A percentile compares a stretch with the other conserved stretches of the same genome.
Evolutionary conservation across 2,888 invertebrate genomes (phyloP).

Genomic region (Harpalus rubripes): DNA sequence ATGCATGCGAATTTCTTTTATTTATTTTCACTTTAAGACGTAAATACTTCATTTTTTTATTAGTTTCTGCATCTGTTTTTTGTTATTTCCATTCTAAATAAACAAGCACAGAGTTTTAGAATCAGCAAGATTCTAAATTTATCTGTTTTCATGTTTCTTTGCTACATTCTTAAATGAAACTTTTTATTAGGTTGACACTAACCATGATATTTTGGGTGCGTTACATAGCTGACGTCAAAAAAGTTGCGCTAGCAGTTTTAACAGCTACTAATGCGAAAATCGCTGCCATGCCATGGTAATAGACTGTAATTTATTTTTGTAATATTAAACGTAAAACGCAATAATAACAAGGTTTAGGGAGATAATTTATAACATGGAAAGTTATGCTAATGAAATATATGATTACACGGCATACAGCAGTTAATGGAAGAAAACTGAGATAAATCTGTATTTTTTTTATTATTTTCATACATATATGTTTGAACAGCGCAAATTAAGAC

Average conservation of each 20-base stretch:
- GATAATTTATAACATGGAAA: neutral
- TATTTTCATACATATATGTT: neutral
- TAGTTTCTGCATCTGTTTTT: constrained; percentile 20
- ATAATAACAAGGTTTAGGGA: too few species aligned
- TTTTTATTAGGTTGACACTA: constrained; percentile 35
- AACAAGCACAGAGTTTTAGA: neutral
- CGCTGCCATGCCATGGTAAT: neutral
- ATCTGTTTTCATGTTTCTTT: constrained; percentile 17
- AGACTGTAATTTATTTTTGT: neutral
- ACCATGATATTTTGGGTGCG: constrained; percentile 44
- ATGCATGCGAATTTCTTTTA: constrained; percentile 4
- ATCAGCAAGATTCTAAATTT: constrained; percentile 1
- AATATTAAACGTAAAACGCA: neutral
- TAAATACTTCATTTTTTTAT: neutral
- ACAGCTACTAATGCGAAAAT: constrained; percentile 20
- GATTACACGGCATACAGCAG: too few species aligned
- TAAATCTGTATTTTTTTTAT: neutral
- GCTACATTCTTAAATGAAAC: neutral
- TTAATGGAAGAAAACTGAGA: too few species aligned
- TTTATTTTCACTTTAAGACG: constrained; percentile 1
- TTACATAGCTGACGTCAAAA: constrained; percentile 19
- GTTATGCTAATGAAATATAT: neutral
- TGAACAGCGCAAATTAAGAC: constrained; percentile 34
- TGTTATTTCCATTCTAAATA: constrained; percentile 26
- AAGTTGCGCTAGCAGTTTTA: constrained; percentile 33